Evolutionary conservation across 2,888 invertebrate genomes (phyloP).

Genomic region (Leptinotarsa tumamoca): DNA sequence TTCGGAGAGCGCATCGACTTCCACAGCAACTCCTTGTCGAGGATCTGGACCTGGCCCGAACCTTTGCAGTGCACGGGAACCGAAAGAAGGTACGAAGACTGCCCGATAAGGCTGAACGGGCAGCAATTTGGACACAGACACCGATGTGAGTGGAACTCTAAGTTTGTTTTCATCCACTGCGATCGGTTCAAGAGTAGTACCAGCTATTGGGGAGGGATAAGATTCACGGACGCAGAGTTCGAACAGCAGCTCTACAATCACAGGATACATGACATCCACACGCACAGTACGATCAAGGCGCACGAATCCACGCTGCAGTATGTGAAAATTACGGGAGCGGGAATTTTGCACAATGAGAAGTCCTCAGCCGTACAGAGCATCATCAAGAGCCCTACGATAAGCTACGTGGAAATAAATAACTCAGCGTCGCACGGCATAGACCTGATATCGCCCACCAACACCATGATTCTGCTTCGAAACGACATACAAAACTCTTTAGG

Average conservation of each 20-base stretch:
- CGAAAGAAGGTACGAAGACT: slow-evolving; percentile 83
- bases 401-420: slow-evolving; percentile 84
- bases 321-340: slow-evolving; percentile 91
- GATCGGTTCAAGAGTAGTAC: slow-evolving; percentile 76
- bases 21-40: slow-evolving; percentile 86
- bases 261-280: slow-evolving; percentile 83
- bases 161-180: slow-evolving; percentile 95
- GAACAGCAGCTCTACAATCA: slow-evolving; percentile 88
- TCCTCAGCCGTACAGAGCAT: slow-evolving; percentile 93
- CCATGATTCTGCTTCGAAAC: slow-evolving; percentile 81
- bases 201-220: slow-evolving; percentile 94
- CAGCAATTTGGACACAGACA: slow-evolving; percentile 88
- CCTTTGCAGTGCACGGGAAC: slow-evolving; percentile 86
- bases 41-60: slow-evolving; percentile 96
- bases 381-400: slow-evolving; percentile 84
- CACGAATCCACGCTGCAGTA: slow-evolving; percentile 83
- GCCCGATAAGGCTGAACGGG: slow-evolving; percentile 89
- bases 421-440: slow-evolving; percentile 94
- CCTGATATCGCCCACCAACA: slow-evolving; percentile 87
- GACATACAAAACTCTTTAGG: slow-evolving; percentile 86
- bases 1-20: slow-evolving; percentile 88
- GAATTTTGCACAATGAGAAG: slow-evolving; percentile 94
- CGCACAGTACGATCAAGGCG: slow-evolving; percentile 77
- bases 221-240: slow-evolving; percentile 90
- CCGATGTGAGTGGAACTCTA: slow-evolving; percentile 89